phyloP scores from a whole-genome alignment of 2,113 vertebrate species.

The Cichladusa arquata region DNA sequence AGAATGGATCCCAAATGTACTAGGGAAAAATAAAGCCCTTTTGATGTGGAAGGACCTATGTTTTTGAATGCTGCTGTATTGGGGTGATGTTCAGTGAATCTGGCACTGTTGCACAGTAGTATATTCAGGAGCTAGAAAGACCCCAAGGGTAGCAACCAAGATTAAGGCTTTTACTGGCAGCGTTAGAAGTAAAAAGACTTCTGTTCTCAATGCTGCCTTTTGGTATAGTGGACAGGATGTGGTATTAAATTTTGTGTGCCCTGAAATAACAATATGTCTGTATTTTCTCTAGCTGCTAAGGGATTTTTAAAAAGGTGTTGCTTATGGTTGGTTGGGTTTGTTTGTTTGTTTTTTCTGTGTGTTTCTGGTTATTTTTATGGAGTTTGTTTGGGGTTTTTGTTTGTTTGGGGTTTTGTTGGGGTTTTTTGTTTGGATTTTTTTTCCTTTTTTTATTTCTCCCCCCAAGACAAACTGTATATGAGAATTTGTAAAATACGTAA shows the following conservation, averaged over 20 bases:
- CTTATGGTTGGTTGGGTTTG: not conserved
- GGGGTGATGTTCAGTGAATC: not conserved
- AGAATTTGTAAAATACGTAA: not conserved
- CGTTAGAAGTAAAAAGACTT: constrained; percentile 1
- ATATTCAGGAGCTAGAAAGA: not conserved
- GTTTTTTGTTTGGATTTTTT: too few species aligned
- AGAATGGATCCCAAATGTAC: not conserved
- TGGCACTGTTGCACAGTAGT: not conserved
- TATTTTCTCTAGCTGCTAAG: not conserved
- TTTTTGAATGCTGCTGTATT: not conserved
- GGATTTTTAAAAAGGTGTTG: accelerated
- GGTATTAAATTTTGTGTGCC: not conserved
- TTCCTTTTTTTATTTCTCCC: not conserved
- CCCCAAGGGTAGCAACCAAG: not conserved
- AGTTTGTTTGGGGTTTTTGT: too few species aligned
- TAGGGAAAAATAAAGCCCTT: not conserved
- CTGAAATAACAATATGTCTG: not conserved
- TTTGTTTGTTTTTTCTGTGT: not conserved
- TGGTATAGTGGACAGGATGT: not conserved
- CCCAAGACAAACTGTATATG: not conserved
- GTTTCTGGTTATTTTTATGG: not conserved
- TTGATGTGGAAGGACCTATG: not conserved
- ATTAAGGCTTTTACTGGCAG: not conserved
- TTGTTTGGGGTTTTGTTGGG: too few species aligned
- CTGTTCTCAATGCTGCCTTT: not conserved